phyloP scores from a whole-genome alignment of 2,888 invertebrate species.

The Trichopria drosophilae region DNA sequence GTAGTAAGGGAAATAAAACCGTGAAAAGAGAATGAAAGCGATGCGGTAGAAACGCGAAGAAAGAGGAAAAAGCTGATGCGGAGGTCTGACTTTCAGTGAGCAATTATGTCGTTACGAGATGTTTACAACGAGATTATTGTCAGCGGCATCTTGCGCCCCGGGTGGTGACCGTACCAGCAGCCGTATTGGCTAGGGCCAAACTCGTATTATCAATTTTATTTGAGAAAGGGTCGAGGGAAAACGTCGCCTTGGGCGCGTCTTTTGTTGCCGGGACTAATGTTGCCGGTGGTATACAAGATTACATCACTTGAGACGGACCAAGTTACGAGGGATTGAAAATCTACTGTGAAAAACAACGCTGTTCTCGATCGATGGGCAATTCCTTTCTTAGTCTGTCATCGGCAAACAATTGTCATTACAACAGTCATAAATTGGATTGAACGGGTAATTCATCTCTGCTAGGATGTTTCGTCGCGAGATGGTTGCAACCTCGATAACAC shows the following conservation, averaged over 20 bases:
- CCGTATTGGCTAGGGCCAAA: conserved; percentile 29
- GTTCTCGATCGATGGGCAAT: too few relatives aligned
- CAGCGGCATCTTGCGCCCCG: conserved; percentile 56
- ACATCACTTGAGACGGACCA: conserved; percentile 21
- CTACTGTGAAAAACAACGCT: too few relatives aligned
- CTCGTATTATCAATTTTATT: conserved; percentile 53
- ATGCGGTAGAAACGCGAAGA: conserved; percentile 39
- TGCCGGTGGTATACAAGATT: conserved; percentile 26
- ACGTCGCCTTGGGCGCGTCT: conserved; percentile 44
- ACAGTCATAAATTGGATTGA: too few relatives aligned
- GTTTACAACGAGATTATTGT: conserved; percentile 59
- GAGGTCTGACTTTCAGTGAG: conserved; percentile 47
- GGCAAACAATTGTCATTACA: too few relatives aligned
- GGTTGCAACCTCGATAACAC: too few relatives aligned
- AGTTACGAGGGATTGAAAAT: conserved; percentile 6
- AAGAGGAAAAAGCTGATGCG: conserved; percentile 33
- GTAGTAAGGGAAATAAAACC: background rate
- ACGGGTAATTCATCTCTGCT: too few relatives aligned
- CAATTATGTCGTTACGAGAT: conserved; percentile 59
- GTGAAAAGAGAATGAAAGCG: conserved; percentile 12
- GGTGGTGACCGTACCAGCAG: conserved; percentile 37
- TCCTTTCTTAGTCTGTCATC: too few relatives aligned
- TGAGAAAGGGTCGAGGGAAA: conserved; percentile 39
- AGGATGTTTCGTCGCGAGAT: too few relatives aligned
- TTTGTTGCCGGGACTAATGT: conserved; percentile 39